phyloP scores from a whole-genome alignment of 2,113 vertebrate genomes.

The Malurus cyaneus region DNA sequence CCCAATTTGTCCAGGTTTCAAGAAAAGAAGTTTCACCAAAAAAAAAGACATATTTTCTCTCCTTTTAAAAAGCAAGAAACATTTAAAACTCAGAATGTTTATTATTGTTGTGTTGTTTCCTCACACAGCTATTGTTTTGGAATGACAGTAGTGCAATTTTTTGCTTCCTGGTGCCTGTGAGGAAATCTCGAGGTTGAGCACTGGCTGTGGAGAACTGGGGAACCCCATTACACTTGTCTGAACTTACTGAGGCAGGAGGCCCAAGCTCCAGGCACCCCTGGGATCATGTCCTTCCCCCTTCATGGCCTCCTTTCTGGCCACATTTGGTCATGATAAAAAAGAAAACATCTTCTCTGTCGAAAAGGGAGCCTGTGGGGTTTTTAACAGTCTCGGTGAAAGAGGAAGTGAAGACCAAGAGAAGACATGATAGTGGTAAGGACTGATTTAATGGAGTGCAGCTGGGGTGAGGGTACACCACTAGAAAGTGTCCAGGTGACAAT shows the following conservation, averaged over 20 bases:
- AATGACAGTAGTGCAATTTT: not conserved
- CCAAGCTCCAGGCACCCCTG: not conserved
- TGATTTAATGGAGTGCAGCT: not conserved
- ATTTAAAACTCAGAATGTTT: not conserved
- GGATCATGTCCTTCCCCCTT: accelerated
- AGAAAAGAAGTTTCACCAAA: not conserved
- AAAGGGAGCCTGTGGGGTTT: not conserved
- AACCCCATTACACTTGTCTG: not conserved
- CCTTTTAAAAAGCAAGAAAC: not conserved
- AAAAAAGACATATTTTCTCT: accelerated
- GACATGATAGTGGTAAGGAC: not conserved
- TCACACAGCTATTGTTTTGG: not conserved
- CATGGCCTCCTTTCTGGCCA: accelerated
- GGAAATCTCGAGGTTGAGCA: accelerated
- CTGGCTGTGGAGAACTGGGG: not conserved
- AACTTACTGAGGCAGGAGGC: accelerated
- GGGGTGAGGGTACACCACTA: not conserved
- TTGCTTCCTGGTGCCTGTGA: not conserved
- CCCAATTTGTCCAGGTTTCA: not conserved
- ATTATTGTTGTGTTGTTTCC: not conserved
- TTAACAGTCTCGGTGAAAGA: not conserved
- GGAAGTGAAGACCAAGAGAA: not conserved
- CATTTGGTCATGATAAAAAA: not conserved
- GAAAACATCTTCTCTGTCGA: not conserved
- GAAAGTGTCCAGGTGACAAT: not conserved